Percentiles rank a stretch among this genome's conserved stretches.
Conservation (phyloP, 2,797 vertebrate genomes). For the Microhierax caerulescens region DNA sequence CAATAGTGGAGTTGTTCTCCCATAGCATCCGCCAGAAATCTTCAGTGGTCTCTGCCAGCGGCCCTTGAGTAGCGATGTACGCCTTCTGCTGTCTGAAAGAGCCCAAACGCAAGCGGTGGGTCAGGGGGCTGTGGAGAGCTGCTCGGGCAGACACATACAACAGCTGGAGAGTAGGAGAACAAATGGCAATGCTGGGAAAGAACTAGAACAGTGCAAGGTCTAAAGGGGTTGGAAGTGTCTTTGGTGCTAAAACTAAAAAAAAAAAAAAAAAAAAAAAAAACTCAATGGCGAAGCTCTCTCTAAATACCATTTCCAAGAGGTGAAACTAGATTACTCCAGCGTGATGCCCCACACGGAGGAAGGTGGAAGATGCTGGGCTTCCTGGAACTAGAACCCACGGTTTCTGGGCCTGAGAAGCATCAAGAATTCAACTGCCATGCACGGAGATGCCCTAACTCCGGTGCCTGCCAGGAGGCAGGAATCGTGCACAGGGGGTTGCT, state of each 20-base stretch:
- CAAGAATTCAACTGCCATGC: not conserved
- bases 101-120: not conserved
- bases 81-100: conserved; percentile 90
- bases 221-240: not conserved
- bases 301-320: not conserved
- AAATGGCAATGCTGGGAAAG: not conserved
- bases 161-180: not conserved
- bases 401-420: not conserved
- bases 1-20: conserved; percentile 98
- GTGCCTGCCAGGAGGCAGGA: not conserved
- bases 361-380: not conserved
- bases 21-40: conserved; percentile 98
- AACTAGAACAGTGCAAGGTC: not conserved
- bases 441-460: rapidly evolving
- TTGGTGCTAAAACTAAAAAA: not conserved
- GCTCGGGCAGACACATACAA: not conserved
- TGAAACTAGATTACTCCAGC: not conserved
- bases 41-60: conserved; percentile 94
- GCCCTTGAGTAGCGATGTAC: conserved; percentile 95
- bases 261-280: not conserved
- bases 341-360: rapidly evolving
- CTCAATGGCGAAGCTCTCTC: rapidly evolving
- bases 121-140: rapidly evolving
- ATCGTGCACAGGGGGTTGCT: rapidly evolving
- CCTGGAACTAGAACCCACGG: not conserved